phyloP scores from a whole-genome alignment of 2,113 vertebrate species.

The Mesocricetus auratus region DNA sequence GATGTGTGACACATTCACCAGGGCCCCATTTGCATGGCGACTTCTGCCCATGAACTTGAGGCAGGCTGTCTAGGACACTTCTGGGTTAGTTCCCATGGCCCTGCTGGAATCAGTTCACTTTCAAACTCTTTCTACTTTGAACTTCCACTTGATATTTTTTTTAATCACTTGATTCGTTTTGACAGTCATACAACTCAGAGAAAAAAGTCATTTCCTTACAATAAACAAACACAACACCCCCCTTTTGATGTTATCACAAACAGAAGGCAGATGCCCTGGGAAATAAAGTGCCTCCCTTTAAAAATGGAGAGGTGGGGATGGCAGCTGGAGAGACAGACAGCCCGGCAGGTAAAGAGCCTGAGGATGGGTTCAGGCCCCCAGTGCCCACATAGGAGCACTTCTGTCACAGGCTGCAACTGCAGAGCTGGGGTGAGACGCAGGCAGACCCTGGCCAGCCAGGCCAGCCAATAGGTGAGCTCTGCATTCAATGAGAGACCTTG shows the following conservation, averaged over 20 bases:
- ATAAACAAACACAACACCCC: not conserved
- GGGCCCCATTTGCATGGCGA: no score
- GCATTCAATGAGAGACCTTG: not conserved
- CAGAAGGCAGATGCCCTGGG: not conserved
- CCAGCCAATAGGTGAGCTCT: not conserved
- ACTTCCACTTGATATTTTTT: not conserved
- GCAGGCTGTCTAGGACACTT: no score
- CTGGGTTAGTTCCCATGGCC: not conserved
- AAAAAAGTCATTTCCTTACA: not conserved
- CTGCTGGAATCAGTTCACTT: not conserved
- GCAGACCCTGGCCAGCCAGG: not conserved
- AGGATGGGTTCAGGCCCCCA: not conserved
- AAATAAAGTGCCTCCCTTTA: not conserved
- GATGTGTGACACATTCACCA: rapidly evolving
- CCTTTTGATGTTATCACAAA: not conserved
- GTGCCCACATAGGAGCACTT: not conserved
- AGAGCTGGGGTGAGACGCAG: not conserved
- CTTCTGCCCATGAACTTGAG: not conserved
- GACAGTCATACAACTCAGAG: not conserved
- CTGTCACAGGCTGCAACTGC: not conserved
- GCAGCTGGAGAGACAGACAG: not conserved
- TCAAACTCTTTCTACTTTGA: not conserved
- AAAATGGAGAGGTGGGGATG: not conserved
- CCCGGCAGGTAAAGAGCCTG: not conserved
- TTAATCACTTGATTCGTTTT: not conserved